A percentile compares a stretch with the other conserved stretches of the same genome.
Evolutionary conservation across 2,888 invertebrate genomes (phyloP).

Genomic region (Mesorhabditis belari): DNA sequence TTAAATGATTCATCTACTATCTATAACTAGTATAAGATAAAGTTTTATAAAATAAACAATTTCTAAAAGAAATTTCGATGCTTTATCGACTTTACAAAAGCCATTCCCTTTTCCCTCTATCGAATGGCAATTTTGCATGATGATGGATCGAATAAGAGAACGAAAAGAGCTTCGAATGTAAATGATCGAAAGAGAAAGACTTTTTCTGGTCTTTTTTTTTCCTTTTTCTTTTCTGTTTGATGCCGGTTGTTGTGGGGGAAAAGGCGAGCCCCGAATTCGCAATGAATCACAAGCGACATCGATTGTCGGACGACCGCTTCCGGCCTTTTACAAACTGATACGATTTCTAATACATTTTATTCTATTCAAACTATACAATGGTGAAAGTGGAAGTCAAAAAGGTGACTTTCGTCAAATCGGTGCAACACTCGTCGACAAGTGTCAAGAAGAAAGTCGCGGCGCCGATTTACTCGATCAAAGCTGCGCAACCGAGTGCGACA

Average conservation of each 20-base stretch:
- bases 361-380: not conserved
- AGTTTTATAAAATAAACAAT: too few relatives aligned
- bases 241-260: constrained; percentile 2
- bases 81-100: too few relatives aligned
- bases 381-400: not conserved
- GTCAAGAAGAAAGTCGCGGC: not conserved
- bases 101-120: too few relatives aligned
- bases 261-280: not conserved
- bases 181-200: not conserved
- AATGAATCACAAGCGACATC: not conserved
- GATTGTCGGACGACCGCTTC: not conserved
- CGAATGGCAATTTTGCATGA: too few relatives aligned
- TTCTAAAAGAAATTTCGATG: too few relatives aligned
- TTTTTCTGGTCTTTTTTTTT: too few relatives aligned
- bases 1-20: too few relatives aligned
- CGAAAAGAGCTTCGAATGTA: constrained; percentile 8
- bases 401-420: not conserved
- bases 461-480: not conserved
- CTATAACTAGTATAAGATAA: too few relatives aligned
- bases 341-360: too few relatives aligned
- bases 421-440: not conserved
- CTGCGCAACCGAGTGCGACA: not conserved
- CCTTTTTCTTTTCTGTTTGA: too few relatives aligned
- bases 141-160: too few relatives aligned
- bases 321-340: too few relatives aligned